Percentiles rank a stretch among this genome's conserved stretches.
These are phyloP conservation scores for Sula dactylatra DNA, from an alignment of 2,113 vertebrate species.

Conservation along the genomic window DNA sequence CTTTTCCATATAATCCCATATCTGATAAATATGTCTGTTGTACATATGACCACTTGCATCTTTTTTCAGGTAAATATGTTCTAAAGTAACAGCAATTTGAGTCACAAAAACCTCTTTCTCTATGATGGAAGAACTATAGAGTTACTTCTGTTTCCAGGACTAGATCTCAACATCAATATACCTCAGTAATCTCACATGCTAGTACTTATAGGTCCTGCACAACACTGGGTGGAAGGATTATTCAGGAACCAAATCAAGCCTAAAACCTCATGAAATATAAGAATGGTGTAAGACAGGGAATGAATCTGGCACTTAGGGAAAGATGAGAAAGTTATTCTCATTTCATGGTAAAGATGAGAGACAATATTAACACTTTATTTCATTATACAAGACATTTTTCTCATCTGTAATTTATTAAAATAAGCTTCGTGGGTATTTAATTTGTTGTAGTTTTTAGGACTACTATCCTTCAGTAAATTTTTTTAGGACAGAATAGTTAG, in stretches of 20 bases:
- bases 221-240: background rate
- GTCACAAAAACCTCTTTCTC: background rate
- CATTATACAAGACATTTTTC: background rate
- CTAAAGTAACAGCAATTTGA: background rate
- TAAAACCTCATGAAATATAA: background rate
- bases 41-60: rapidly evolving
- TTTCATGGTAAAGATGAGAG: background rate
- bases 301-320: background rate
- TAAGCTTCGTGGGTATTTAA: background rate
- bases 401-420: background rate
- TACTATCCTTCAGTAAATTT: background rate
- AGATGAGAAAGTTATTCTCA: background rate
- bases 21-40: background rate
- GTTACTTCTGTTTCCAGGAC: background rate
- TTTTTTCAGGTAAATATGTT: background rate
- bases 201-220: background rate
- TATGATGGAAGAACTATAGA: background rate
- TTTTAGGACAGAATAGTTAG: background rate
- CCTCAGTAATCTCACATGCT: background rate
- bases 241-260: background rate
- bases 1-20: background rate
- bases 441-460: background rate
- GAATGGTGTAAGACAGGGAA: background rate
- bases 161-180: background rate
- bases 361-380: background rate